Base-by-base conservation (phyloP, 2,888 invertebrate genomes). In the Micoletzkya japonica region DNA sequence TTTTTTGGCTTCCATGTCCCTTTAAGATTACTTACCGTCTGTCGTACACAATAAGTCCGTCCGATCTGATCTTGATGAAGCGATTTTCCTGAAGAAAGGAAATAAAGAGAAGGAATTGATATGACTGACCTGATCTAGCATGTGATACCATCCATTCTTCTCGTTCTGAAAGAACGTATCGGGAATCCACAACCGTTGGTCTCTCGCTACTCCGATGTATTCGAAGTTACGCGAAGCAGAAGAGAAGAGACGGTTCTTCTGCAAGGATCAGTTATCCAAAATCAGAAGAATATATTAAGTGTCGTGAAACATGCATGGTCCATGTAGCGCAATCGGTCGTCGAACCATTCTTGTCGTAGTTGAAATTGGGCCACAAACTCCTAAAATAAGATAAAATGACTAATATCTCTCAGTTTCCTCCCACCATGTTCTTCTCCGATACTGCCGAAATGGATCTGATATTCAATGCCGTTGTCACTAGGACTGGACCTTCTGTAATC, bases 311-410 rank as follows among this genome's bases (percentile, higher is more conserved):
- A 49, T 20, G 58, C 68, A 50, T 77, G 74, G 30, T 78, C 76
- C 37, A 76, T 77, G 73, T 83, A 85, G 26, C 78, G 59, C n/a
- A 85, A 74, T 39, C 85, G 76, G 57, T 82, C 81, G 57, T 85
- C 85, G 64, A 76, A 82, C 85, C 85, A 85, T 73, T 83, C 80
- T 69, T 85, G 85, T 30, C 85, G 82, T 60, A 85, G 82, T 17
- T 84, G 82, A 58, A 85, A 85, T 66, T 85, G 85, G 1, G 83
- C 85, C 10, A 84, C 83, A 68, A 82, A 85, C 61, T 85, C 85
- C 82, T 83, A 64, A 32, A 79, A 24, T 2, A 26, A 57, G 28
- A 28, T 20, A 24, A 57, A 61, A 30, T 6, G 26, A 52, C 24
- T 26, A 58, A 30, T 50, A 44, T 34, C 68, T 56, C n/a, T n/a